A percentile compares a stretch with the other conserved stretches of the same genome.
Evolutionary conservation across 2,888 invertebrate species (phyloP).

Genomic region (Noctua comes): DNA sequence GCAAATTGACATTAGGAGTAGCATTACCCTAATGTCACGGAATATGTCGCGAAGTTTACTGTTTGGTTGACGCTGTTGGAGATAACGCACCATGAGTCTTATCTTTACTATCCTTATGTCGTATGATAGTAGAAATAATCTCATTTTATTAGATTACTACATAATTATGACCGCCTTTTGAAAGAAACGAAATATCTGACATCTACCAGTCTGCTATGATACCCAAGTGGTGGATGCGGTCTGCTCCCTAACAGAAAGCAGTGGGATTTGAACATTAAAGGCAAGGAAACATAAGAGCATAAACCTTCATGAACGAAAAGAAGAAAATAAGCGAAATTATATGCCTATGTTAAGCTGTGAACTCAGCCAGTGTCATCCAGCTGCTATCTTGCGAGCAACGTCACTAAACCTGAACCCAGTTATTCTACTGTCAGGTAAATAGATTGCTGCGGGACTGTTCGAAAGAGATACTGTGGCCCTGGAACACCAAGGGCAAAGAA

Average conservation of each 20-base stretch:
- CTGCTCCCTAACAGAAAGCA: neutral
- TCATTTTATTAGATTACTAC: constrained; percentile 1
- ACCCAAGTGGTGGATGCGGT: neutral
- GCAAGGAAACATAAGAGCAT: neutral
- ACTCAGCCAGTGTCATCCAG: too few species aligned
- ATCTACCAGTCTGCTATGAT: neutral
- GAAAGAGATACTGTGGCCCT: too few species aligned
- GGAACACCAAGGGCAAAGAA: too few species aligned
- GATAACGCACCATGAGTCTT: constrained; percentile 28
- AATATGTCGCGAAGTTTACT: constrained; percentile 3
- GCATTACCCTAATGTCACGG: constrained; percentile 2
- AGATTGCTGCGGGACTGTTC: too few species aligned
- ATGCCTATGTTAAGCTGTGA: too few species aligned
- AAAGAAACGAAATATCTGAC: neutral
- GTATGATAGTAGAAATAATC: constrained; percentile 13
- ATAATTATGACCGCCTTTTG: neutral
- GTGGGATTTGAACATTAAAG: neutral
- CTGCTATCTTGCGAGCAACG: too few species aligned
- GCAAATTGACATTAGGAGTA: too few species aligned
- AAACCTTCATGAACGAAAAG: neutral
- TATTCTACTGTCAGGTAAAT: too few species aligned
- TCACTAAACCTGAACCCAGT: too few species aligned
- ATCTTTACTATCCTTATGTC: constrained; percentile 17
- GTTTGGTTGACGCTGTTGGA: constrained; percentile 1
- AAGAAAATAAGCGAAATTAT: too few species aligned